phyloP scores from a whole-genome alignment of 2,797 vertebrate genomes.

The Muscicapa comitata region DNA sequence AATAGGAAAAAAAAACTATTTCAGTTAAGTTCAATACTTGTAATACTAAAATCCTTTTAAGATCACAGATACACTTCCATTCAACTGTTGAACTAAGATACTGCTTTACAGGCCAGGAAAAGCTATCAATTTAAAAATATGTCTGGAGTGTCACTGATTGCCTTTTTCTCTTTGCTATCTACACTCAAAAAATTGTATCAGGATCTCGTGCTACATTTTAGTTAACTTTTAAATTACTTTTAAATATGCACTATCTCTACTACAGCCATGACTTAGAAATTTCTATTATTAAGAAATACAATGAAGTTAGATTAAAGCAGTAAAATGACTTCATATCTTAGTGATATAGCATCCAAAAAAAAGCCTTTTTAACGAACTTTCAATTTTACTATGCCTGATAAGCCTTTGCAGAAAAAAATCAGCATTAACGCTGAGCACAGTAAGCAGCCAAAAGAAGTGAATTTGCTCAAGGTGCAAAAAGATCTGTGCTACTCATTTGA shows the following conservation, averaged over 20 bases:
- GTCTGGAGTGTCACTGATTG: neutral
- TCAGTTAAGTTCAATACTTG: neutral
- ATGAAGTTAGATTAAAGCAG: neutral
- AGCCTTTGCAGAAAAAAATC: neutral
- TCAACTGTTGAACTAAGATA: neutral
- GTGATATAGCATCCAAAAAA: neutral
- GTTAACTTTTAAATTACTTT: neutral
- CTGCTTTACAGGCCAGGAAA: neutral
- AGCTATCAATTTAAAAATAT: neutral
- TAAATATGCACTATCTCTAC: neutral
- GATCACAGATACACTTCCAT: neutral
- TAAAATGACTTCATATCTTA: neutral
- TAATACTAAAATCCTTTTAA: neutral
- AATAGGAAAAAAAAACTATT: neutral
- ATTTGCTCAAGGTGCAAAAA: conserved; percentile 2
- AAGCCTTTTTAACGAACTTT: neutral
- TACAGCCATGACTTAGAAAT: neutral
- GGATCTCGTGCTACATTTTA: neutral
- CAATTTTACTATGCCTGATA: neutral
- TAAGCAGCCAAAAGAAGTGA: neutral
- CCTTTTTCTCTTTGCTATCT: neutral
- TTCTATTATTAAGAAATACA: neutral
- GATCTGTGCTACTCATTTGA: neutral
- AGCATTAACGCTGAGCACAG: neutral
- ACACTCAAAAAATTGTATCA: accelerated